Evolutionary conservation across 2,113 vertebrate genomes (phyloP), one percentile per base, ranked within the genome.

Genomic region (Micronisus gabar): DNA sequence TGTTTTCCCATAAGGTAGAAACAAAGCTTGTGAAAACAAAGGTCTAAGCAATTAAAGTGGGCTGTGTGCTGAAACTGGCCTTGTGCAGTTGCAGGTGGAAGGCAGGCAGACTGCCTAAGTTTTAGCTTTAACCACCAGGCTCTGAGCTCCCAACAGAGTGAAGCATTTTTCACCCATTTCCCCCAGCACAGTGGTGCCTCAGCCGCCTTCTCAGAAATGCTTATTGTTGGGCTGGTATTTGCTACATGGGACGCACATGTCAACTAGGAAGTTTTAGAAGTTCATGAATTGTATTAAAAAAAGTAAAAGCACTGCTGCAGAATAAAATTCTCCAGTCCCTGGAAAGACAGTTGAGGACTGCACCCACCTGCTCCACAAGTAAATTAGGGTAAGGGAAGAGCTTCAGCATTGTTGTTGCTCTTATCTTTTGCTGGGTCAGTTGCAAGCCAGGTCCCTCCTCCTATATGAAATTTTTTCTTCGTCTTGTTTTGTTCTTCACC

Each of bases 231-330:
- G 38, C 11, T 94, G 15, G 6, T 45, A 19, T 76, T 87, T 89
- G 34, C 29, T 32, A 7, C 27, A 14, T 10, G 21, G 29, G 29
- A 79, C 15, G 6, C 65, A 21, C 30, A 18, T 0, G 0, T 48
- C 45, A 22, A 9, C 32, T 50, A 26, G 13, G 17, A 76, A 38
- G 8, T 19, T 90, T 73, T 38, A 32, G 29, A 80, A 90, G 45
- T 27, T 75, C 15, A 53, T 34, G 3, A 73, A 50, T 26, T 55
- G 11, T 22, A 34, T 58, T n/a, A 0, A 23, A 79, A 66, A 36
- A 41, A 20, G 2, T 45, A 52, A 79, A 36, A 75, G 6, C 5
- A 30, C 10, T 74, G 9, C 30, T 76, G 15, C 16, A 40, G 45
- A 80, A 48, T 67, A 55, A 71, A 71, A 30, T 41, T 25, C 27